phyloP scores from a whole-genome alignment of 37 sponge, comb jelly and placozoan species.

The Spongilla lacustris region DNA sequence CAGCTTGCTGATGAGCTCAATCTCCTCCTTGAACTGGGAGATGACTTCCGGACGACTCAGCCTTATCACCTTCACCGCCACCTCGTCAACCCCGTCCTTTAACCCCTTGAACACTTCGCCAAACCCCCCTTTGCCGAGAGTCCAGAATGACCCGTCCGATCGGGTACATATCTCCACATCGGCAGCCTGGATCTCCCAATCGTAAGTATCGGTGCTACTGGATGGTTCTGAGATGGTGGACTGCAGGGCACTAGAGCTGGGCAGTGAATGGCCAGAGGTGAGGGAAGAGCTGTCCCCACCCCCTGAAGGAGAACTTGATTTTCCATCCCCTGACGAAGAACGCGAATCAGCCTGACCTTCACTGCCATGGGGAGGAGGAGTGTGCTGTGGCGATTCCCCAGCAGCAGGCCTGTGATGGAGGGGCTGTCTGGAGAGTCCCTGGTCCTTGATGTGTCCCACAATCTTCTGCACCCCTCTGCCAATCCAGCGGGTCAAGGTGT shows the following conservation, averaged over 20 bases:
- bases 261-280: neutral
- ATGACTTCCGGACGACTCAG: slow-evolving; percentile 22
- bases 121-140: slow-evolving; percentile 88
- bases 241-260: neutral
- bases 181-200: slow-evolving; percentile 82
- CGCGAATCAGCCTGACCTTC: neutral
- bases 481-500: slow-evolving; percentile 6
- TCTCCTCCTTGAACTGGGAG: slow-evolving; percentile 79
- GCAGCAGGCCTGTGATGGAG: neutral
- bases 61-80: slow-evolving; percentile 85
- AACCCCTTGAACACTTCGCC: slow-evolving; percentile 87
- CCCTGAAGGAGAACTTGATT: neutral
- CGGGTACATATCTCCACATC: slow-evolving; percentile 79
- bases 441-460: slow-evolving; percentile 12
- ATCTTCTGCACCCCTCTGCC: slow-evolving; percentile 34
- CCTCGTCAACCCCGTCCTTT: slow-evolving; percentile 83
- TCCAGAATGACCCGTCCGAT: slow-evolving; percentile 75
- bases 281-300: neutral
- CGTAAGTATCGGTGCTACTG: slow-evolving; percentile 22
- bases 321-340: no score
- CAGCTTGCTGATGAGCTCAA: slow-evolving; percentile 85
- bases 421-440: slow-evolving; percentile 20
- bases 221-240: neutral
- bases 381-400: neutral
- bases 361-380: neutral